A percentile compares a stretch with the other conserved stretches of the same genome.
phyloP scores from a whole-genome alignment of 92 coral and sea anemone species.

The Bergia sp. region DNA sequence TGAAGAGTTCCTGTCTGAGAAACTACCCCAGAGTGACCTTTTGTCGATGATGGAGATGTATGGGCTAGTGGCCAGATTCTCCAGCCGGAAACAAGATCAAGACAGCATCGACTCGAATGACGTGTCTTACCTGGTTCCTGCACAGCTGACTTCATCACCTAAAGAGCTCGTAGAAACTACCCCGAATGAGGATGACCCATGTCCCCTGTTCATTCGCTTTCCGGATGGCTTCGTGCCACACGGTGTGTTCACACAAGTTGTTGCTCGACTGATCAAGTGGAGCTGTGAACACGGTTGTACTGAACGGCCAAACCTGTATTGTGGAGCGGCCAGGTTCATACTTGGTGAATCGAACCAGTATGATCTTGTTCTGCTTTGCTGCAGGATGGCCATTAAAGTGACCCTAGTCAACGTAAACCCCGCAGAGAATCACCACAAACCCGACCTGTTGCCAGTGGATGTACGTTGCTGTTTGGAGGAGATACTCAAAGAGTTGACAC shows the following conservation, averaged over 20 bases:
- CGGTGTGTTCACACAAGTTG: conserved; percentile 61
- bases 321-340: conserved; percentile 49
- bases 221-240: conserved; percentile 60
- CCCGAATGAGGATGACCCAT: conserved; percentile 51
- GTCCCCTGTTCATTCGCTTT: conserved; percentile 46
- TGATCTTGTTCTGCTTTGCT: conserved; percentile 55
- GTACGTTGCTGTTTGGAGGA: conserved; percentile 39
- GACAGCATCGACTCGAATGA: not conserved
- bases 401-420: not conserved
- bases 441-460: not conserved
- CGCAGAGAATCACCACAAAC: not conserved
- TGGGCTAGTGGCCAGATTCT: conserved; percentile 53
- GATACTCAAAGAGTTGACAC: conserved; percentile 33
- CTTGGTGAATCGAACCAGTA: conserved; percentile 52
- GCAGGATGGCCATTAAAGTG: conserved; percentile 41
- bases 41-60: conserved; percentile 61
- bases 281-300: conserved; percentile 38
- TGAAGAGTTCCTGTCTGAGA: conserved; percentile 8
- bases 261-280: conserved; percentile 47
- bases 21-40: conserved; percentile 37
- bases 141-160: conserved; percentile 50
- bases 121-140: conserved; percentile 53
- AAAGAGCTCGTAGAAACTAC: conserved; percentile 14
- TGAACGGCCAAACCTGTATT: conserved; percentile 44
- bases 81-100: not conserved